Conservation (phyloP, 2,797 vertebrate genomes). For the Huso huso region DNA sequence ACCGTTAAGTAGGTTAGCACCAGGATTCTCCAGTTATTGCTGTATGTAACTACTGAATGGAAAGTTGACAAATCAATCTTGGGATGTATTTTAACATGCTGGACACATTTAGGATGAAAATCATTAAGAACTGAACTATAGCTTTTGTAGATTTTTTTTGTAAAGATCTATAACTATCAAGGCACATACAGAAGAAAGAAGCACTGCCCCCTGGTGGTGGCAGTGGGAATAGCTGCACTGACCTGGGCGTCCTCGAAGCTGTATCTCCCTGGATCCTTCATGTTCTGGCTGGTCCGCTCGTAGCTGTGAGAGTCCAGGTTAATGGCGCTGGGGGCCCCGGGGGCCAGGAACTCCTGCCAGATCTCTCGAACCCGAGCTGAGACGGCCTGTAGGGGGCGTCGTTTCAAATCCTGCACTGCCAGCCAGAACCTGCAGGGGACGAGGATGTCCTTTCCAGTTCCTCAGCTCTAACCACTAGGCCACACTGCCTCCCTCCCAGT, state of each 20-base stretch:
- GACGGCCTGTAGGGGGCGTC: slow-evolving; percentile 80
- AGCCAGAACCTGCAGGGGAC: slow-evolving; percentile 77
- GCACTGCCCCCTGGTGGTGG: too few relatives aligned
- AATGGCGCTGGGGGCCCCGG: slow-evolving; percentile 87
- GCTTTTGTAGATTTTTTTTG: too few relatives aligned
- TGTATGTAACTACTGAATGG: too few relatives aligned
- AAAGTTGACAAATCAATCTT: too few relatives aligned
- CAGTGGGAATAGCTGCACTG: slow-evolving; percentile 18
- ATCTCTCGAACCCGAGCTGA: slow-evolving; percentile 79
- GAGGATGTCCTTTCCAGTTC: too few relatives aligned
- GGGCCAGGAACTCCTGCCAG: slow-evolving; percentile 91
- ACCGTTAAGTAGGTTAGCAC: too few relatives aligned
- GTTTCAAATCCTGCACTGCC: slow-evolving; percentile 89
- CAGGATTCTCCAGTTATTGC: too few relatives aligned
- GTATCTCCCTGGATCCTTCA: slow-evolving; percentile 88
- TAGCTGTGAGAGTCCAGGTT: slow-evolving; percentile 95
- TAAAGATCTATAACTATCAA: too few relatives aligned
- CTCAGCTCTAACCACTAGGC: background rate
- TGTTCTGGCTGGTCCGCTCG: slow-evolving; percentile 88
- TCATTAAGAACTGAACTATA: too few relatives aligned
- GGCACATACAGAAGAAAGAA: background rate
- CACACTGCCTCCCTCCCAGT: background rate
- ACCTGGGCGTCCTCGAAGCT: slow-evolving; percentile 96
- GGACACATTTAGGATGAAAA: too few relatives aligned
- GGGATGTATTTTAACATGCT: too few relatives aligned